phyloP scores from a whole-genome alignment of 2,888 invertebrate species.

The Coelopa pilipes region DNA sequence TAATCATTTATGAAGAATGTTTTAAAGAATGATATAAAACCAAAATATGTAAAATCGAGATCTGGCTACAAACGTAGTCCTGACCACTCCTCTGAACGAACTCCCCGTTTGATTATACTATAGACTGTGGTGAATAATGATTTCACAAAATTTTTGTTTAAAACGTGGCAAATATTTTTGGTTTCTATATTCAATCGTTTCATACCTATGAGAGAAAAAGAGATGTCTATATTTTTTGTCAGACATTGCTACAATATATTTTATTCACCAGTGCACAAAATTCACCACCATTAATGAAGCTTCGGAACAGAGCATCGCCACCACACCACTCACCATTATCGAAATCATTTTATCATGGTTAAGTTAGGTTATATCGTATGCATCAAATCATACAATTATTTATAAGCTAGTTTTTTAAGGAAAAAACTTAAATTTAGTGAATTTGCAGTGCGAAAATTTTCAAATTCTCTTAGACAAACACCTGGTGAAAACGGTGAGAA shows the following conservation, averaged over 20 bases:
- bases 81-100: neutral
- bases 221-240: conserved; percentile 11
- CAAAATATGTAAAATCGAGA: too few relatives aligned
- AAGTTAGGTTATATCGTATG: conserved; percentile 68
- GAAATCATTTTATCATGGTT: conserved; percentile 64
- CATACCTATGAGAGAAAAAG: conserved; percentile 16
- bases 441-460: conserved; percentile 66
- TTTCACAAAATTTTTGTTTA: conserved; percentile 20
- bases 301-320: conserved; percentile 36
- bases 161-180: conserved; percentile 40
- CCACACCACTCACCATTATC: conserved; percentile 48
- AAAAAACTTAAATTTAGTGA: conserved; percentile 67
- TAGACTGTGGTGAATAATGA: neutral
- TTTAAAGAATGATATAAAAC: too few relatives aligned
- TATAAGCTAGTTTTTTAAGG: conserved; percentile 68
- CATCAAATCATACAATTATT: conserved; percentile 68
- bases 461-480: conserved; percentile 63
- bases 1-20: too few relatives aligned
- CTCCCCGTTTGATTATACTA: neutral
- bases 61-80: too few relatives aligned
- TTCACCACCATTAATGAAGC: conserved; percentile 40
- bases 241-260: conserved; percentile 17
- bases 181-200: neutral
- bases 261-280: conserved; percentile 14
- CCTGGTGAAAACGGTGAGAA: conserved; percentile 66